phyloP scores from a whole-genome alignment of 1,140 invertebrate species.

The Penaeus indicus region DNA sequence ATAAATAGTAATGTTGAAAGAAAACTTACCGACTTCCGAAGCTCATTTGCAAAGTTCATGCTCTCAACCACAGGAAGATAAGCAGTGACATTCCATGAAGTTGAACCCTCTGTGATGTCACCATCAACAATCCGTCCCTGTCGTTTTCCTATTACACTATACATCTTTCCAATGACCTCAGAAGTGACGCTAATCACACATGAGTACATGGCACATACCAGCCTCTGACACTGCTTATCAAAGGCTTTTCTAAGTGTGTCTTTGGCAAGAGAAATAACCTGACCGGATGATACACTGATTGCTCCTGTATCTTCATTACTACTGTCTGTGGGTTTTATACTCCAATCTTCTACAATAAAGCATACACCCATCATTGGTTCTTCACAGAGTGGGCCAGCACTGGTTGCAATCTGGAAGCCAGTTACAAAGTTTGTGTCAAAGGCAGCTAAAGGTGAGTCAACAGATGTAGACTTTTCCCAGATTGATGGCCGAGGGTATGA shows the following conservation, averaged over 20 bases:
- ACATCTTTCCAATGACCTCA: constrained; percentile 92
- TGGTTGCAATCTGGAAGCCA: constrained; percentile 93
- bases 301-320: constrained; percentile 36
- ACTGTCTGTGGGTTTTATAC: constrained; percentile 69
- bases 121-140: constrained; percentile 90
- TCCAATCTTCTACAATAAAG: constrained; percentile 89
- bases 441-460: constrained; percentile 60
- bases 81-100: constrained; percentile 88
- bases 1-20: not conserved
- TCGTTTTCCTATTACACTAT: constrained; percentile 89
- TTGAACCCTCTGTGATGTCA: constrained; percentile 87
- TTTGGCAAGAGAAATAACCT: constrained; percentile 92
- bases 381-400: constrained; percentile 92
- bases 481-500: constrained; percentile 56
- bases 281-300: constrained; percentile 79
- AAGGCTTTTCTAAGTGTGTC: constrained; percentile 91
- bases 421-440: constrained; percentile 88
- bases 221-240: constrained; percentile 87
- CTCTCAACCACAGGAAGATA: constrained; percentile 95
- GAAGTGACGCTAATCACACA: constrained; percentile 93
- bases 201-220: constrained; percentile 97
- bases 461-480: constrained; percentile 50
- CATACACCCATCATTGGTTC: constrained; percentile 96
- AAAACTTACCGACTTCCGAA: constrained; percentile 72
- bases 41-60: constrained; percentile 93